These are phyloP conservation scores for Oryzias curvinotus DNA, from an alignment of 2,113 vertebrate species.

Conservation along the genomic window DNA sequence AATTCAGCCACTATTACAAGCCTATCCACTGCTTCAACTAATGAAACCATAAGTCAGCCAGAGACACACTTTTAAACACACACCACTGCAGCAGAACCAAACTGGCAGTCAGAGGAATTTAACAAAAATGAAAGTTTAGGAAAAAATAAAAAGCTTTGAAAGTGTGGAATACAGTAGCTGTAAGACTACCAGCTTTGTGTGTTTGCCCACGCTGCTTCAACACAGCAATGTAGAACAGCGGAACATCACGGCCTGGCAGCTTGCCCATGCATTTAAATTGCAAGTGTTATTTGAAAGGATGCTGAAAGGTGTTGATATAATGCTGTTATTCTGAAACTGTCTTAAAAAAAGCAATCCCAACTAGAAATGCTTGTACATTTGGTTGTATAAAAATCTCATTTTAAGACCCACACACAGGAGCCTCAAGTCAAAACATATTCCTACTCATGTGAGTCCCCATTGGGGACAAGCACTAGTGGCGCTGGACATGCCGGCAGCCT, in stretches of 20 bases:
- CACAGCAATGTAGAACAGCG: not conserved
- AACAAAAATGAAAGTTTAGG: constrained; percentile 14
- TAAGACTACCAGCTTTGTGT: constrained; percentile 4
- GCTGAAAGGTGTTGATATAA: too few species aligned
- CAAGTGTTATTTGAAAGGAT: not conserved
- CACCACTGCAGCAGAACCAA: constrained; percentile 63
- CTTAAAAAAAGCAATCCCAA: not conserved
- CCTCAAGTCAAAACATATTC: not conserved
- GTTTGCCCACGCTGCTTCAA: constrained; percentile 1
- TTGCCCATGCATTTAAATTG: not conserved
- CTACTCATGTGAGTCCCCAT: too few species aligned
- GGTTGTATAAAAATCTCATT: not conserved
- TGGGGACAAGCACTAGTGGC: too few species aligned
- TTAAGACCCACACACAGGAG: not conserved
- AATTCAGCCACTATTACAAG: constrained; percentile 74
- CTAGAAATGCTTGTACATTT: not conserved
- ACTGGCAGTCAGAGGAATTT: constrained; percentile 35
- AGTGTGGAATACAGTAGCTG: constrained; percentile 13
- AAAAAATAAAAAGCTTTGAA: too few species aligned
- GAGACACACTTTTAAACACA: constrained; percentile 37
- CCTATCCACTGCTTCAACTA: constrained; percentile 67
- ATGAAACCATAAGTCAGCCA: constrained; percentile 72
- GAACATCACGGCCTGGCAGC: not conserved
- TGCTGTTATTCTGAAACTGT: too few species aligned
- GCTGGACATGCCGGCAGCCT: too few species aligned